A percentile compares a stretch with the other conserved stretches of the same genome.
Conservation (phyloP, 1,140 invertebrate genomes). For the Brachionus plicatilis region DNA sequence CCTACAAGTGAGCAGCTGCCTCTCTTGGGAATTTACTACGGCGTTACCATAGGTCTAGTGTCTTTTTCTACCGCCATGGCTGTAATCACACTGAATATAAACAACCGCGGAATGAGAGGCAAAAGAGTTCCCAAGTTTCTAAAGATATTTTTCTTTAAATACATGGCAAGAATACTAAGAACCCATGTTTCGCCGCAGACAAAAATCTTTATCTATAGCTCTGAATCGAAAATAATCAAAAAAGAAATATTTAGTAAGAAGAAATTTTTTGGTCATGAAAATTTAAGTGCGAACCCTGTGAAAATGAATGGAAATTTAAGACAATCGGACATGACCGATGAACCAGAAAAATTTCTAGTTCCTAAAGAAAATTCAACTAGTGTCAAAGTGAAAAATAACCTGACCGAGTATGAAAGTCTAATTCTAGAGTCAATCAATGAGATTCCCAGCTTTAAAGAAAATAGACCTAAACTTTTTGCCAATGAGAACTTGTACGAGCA, state of each 20-base stretch:
- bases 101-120: conserved; percentile 74
- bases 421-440: neutral
- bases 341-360: neutral
- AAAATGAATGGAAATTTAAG: neutral
- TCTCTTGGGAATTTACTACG: conserved; percentile 82
- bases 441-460: neutral
- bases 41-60: conserved; percentile 81
- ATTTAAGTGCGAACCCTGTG: neutral
- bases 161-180: conserved; percentile 58
- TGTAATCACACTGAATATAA: conserved; percentile 68
- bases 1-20: conserved; percentile 80
- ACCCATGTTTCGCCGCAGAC: conserved; percentile 53
- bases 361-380: neutral
- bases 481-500: neutral
- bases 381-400: neutral
- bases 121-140: conserved; percentile 67
- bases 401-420: neutral
- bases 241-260: neutral
- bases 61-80: conserved; percentile 80
- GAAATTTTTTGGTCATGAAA: neutral
- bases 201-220: neutral
- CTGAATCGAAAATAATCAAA: neutral
- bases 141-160: conserved; percentile 64
- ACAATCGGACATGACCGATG: neutral
- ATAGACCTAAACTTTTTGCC: neutral